Evolutionary conservation across 2,113 vertebrate genomes (phyloP).

Genomic region (Amblyornis subalaris): DNA sequence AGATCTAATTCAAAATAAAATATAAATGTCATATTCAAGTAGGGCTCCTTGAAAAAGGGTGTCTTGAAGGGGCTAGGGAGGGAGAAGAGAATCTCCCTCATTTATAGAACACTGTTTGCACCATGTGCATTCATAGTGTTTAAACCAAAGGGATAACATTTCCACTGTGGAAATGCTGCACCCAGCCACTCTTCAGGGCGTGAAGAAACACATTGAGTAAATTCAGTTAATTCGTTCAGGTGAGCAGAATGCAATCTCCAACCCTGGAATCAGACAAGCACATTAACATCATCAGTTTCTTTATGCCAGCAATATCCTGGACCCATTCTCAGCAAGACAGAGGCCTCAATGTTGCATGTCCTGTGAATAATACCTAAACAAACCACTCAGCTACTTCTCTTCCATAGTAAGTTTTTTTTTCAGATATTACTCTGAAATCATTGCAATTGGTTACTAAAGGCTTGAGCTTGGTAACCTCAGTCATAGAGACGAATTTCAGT

Average conservation of each 20-base stretch:
- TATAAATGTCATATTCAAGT: background rate
- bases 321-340: background rate
- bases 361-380: background rate
- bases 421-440: background rate
- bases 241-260: background rate
- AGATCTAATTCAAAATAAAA: background rate
- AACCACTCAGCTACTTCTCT: background rate
- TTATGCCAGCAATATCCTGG: background rate
- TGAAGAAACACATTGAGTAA: background rate
- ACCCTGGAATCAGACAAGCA: background rate
- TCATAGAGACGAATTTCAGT: background rate
- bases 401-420: background rate
- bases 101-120: background rate
- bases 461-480: background rate
- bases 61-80: background rate
- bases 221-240: background rate
- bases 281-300: background rate
- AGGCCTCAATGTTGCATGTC: background rate
- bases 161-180: background rate
- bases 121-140: background rate
- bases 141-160: background rate
- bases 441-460: background rate
- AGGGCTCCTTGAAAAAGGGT: background rate
- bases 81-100: background rate
- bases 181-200: background rate